These are phyloP conservation scores for Apocrypta bakeri DNA, from an alignment of 1,140 invertebrate species.

Conservation along the genomic window DNA sequence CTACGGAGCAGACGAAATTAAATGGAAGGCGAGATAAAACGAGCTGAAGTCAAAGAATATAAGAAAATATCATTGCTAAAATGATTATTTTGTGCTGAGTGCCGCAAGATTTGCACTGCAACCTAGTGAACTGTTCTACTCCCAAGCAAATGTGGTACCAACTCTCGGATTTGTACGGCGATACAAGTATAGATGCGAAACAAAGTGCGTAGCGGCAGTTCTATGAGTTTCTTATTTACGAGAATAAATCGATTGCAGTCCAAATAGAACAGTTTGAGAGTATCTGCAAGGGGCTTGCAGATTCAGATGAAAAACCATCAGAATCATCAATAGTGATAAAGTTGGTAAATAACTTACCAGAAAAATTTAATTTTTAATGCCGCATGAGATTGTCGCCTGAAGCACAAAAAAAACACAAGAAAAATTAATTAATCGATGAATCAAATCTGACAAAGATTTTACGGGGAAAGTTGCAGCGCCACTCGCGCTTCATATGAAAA, in stretches of 20 bases:
- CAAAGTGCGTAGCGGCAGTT: constrained; percentile 37
- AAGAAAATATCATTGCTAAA: background rate
- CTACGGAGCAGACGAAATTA: constrained; percentile 22
- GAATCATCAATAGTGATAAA: constrained; percentile 24
- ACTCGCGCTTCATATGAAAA: background rate
- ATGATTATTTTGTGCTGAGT: constrained; percentile 16
- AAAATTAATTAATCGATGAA: constrained; percentile 22
- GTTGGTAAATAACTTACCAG: constrained; percentile 26
- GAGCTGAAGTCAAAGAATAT: background rate
- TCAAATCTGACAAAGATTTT: constrained; percentile 25
- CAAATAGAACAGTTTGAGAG: constrained; percentile 37
- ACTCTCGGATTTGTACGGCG: constrained; percentile 11
- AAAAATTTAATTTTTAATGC: constrained; percentile 5
- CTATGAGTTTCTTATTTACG: constrained; percentile 14
- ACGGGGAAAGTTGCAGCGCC: background rate
- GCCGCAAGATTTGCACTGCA: background rate
- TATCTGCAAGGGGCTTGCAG: constrained; percentile 31
- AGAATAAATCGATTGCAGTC: background rate
- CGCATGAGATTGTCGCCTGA: constrained; percentile 44
- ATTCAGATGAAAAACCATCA: constrained; percentile 14
- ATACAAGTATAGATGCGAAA: constrained; percentile 18
- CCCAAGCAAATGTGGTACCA: constrained; percentile 37
- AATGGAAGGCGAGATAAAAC: background rate
- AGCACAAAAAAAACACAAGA: constrained; percentile 32
- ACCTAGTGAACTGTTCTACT: constrained; percentile 19